phyloP scores from a whole-genome alignment of 2,113 vertebrate genomes.

The Rhizomys pruinosus region DNA sequence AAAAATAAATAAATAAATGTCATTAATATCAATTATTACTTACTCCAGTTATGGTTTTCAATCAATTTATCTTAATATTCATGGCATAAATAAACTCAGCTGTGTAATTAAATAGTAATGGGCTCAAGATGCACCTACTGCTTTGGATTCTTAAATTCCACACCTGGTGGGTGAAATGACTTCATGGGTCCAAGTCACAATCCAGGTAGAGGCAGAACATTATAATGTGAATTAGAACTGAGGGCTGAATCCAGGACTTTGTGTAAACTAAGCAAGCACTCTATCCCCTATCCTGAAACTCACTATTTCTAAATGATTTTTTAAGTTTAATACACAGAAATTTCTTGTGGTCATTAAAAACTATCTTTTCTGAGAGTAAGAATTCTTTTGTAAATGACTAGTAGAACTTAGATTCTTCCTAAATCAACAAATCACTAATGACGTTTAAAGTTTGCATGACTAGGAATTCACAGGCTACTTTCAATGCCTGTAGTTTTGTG shows the following conservation, averaged over 20 bases:
- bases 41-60: not conserved
- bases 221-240: not conserved
- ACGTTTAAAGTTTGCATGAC: not conserved
- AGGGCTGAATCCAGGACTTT: not conserved
- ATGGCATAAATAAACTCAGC: not conserved
- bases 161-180: not conserved
- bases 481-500: too few species aligned
- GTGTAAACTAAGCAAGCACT: not conserved
- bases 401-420: not conserved
- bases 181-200: too few species aligned
- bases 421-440: not conserved
- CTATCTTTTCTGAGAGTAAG: not conserved
- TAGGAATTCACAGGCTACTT: too few species aligned
- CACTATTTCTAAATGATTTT: not conserved
- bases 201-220: not conserved
- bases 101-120: not conserved
- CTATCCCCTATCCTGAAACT: not conserved
- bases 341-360: not conserved
- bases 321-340: not conserved
- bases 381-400: not conserved
- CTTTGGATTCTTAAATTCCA: conserved; percentile 6
- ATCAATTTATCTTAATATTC: not conserved
- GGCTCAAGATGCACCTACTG: not conserved
- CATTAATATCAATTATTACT: not conserved
- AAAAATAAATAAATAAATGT: too few species aligned